phyloP scores from a whole-genome alignment of 2,797 vertebrate species.

The Tadarida brasiliensis region DNA sequence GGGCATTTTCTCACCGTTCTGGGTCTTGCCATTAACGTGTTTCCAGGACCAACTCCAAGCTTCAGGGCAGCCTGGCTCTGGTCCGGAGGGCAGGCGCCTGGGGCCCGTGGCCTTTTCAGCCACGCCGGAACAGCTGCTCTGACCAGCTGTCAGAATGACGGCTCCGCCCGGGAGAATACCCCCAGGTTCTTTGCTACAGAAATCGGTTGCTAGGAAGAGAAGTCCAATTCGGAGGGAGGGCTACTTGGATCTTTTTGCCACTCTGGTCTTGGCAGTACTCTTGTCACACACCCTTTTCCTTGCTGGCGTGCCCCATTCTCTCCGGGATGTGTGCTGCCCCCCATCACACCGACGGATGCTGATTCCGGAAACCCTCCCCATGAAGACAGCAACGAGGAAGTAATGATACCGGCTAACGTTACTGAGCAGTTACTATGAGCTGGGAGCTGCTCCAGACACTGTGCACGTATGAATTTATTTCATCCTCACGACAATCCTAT shows the following conservation, averaged over 20 bases:
- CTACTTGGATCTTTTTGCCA: not conserved
- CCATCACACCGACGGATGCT: not conserved
- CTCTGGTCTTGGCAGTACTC: not conserved
- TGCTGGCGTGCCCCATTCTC: not conserved
- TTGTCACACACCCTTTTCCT: not conserved
- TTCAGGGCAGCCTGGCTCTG: not conserved
- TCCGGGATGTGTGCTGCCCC: not conserved
- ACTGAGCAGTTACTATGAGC: not conserved
- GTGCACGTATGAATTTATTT: not conserved
- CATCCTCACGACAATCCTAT: not conserved
- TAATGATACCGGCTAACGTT: not conserved
- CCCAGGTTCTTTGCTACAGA: not conserved
- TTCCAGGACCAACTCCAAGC: conserved; percentile 27
- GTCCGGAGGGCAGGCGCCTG: not conserved
- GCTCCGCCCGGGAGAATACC: not conserved
- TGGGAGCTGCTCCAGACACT: not conserved
- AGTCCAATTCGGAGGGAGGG: not conserved
- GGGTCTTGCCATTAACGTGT: not conserved
- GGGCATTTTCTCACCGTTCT: not conserved
- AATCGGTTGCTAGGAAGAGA: not conserved
- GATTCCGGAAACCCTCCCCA: not conserved
- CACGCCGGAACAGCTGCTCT: conserved; percentile 46
- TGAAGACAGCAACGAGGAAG: not conserved
- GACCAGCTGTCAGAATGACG: conserved; percentile 44
- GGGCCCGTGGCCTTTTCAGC: conserved; percentile 10